phyloP scores from a whole-genome alignment of 2,888 invertebrate genomes.

The Eupithecia vulgata region DNA sequence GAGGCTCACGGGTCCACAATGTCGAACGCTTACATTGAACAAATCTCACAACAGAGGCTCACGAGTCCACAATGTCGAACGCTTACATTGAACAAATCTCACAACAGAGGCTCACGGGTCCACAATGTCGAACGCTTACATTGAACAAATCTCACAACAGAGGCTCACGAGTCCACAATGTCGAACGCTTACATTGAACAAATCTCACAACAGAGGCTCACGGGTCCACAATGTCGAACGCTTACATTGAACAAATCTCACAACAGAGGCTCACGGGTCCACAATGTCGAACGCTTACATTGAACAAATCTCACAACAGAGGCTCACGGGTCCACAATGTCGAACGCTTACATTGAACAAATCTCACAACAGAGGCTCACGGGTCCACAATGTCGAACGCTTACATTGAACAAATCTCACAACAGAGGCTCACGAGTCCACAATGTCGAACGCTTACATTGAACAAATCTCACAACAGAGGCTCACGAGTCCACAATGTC shows the following conservation, averaged over 20 bases:
- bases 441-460: neutral
- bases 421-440: neutral
- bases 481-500: neutral
- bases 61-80: neutral
- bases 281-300: neutral
- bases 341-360: neutral
- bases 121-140: neutral
- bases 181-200: neutral
- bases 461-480: too few species aligned
- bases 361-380: neutral
- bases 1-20: neutral
- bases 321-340: neutral
- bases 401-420: too few species aligned
- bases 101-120: neutral
- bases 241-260: too few species aligned
- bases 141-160: too few species aligned
- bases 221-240: neutral
- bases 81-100: too few species aligned
- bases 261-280: neutral
- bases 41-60: too few species aligned
- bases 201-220: too few species aligned
- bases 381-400: neutral
- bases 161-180: neutral
- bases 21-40: neutral
- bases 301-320: too few species aligned